These are phyloP conservation scores for Drosophila subobscura DNA, from an alignment of 1,140 invertebrate genomes.

Conservation along the genomic window DNA sequence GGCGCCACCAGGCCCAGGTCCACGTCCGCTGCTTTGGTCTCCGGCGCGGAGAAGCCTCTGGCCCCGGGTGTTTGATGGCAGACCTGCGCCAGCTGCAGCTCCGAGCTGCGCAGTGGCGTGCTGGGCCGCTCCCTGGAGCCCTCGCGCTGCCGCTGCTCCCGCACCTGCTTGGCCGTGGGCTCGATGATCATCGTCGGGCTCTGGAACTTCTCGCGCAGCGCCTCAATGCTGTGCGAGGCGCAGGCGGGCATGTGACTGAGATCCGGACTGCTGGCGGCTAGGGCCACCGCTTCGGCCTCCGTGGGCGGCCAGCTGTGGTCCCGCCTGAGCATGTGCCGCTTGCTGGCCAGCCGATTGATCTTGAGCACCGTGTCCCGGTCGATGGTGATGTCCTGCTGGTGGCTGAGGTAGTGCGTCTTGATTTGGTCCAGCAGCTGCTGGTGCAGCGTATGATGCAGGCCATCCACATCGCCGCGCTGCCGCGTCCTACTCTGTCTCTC, in stretches of 20 bases:
- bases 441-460: constrained; percentile 59
- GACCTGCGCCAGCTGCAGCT: constrained; percentile 13
- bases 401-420: constrained; percentile 72
- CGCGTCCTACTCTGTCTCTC: constrained; percentile 63
- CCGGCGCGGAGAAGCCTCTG: constrained; percentile 75
- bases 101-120: constrained; percentile 3
- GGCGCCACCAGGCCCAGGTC: constrained; percentile 75
- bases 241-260: constrained; percentile 28
- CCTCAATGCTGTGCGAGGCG: constrained; percentile 62
- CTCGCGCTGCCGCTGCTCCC: constrained; percentile 35
- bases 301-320: constrained; percentile 81
- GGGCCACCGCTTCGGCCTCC: constrained; percentile 10
- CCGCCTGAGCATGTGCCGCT: constrained; percentile 63
- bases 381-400: constrained; percentile 74
- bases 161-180: constrained; percentile 39
- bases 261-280: neutral
- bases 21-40: constrained; percentile 74
- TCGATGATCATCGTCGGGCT: constrained; percentile 70
- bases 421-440: constrained; percentile 76
- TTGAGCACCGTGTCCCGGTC: constrained; percentile 80
- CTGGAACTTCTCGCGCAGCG: constrained; percentile 73
- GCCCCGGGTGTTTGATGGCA: constrained; percentile 36
- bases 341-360: constrained; percentile 75
- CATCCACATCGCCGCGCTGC: constrained; percentile 45
- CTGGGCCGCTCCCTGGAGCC: constrained; percentile 9